phyloP scores from a whole-genome alignment of 2,113 vertebrate species.

The Ciconia boyciana region DNA sequence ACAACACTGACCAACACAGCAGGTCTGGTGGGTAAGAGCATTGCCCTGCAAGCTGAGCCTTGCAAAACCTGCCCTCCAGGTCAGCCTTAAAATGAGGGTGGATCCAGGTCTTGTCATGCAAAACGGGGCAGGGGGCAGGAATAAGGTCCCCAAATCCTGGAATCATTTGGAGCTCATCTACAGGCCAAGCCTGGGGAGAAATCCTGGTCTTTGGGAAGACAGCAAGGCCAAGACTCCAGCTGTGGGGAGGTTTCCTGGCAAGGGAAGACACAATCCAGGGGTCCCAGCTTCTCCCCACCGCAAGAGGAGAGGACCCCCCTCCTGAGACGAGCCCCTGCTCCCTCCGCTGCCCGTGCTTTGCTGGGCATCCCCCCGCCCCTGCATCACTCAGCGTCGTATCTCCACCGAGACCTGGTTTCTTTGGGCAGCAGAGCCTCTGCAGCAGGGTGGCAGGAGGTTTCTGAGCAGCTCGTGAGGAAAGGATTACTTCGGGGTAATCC shows the following conservation, averaged over 20 bases:
- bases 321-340: not conserved
- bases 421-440: constrained; percentile 5
- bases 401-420: not conserved
- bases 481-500: constrained; percentile 40
- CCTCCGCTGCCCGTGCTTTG: not conserved
- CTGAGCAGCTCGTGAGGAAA: constrained; percentile 25
- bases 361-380: not conserved
- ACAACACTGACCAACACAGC: not conserved
- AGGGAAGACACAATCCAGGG: fast-evolving
- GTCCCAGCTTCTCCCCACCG: not conserved
- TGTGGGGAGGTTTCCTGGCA: not conserved
- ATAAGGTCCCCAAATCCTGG: not conserved
- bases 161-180: not conserved
- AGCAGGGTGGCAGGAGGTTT: constrained; percentile 13
- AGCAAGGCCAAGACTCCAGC: not conserved
- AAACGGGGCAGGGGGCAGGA: not conserved
- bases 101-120: not conserved
- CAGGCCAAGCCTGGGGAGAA: not conserved
- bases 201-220: not conserved
- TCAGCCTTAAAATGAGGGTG: not conserved
- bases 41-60: not conserved
- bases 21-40: fast-evolving
- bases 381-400: not conserved
- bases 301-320: not conserved
- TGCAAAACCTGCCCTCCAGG: not conserved